Evolutionary conservation across 2,888 invertebrate genomes (phyloP).

Genomic region (Coleophora deauratella): DNA sequence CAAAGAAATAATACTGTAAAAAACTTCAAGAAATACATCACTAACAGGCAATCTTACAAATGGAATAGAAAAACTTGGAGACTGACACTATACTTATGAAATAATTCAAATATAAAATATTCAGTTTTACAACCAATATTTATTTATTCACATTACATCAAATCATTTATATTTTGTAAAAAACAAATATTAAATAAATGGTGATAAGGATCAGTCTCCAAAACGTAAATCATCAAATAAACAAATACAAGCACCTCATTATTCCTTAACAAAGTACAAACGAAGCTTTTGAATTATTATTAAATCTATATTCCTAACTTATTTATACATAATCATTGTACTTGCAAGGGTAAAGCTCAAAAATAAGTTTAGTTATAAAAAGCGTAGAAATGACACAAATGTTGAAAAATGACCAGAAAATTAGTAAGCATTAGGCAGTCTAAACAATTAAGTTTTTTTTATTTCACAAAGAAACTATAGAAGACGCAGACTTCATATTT

Average conservation of each 20-base stretch:
- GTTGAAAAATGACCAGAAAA: constrained; percentile 22
- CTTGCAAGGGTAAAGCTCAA: constrained; percentile 66
- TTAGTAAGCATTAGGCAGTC: no score
- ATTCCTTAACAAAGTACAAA: constrained; percentile 47
- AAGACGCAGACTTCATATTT: no score
- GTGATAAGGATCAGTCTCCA: constrained; percentile 9
- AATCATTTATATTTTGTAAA: no score
- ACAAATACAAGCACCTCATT: constrained; percentile 23
- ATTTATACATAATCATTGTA: constrained; percentile 56
- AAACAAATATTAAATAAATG: no score
- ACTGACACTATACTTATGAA: constrained; percentile 20
- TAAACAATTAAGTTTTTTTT: no score
- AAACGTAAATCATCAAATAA: constrained; percentile 18
- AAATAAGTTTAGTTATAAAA: constrained; percentile 33
- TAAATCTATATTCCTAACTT: constrained; percentile 37
- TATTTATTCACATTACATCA: no score
- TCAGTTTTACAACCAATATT: no score
- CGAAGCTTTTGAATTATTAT: constrained; percentile 59
- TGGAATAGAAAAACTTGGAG: constrained; percentile 4
- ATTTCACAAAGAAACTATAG: no score
- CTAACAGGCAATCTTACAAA: not conserved
- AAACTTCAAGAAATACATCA: no score
- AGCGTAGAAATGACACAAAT: constrained; percentile 28
- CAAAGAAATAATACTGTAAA: no score
- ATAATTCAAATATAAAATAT: constrained; percentile 13